Base-by-base conservation (phyloP, 2,113 vertebrate genomes). In the Neofelis nebulosa region DNA sequence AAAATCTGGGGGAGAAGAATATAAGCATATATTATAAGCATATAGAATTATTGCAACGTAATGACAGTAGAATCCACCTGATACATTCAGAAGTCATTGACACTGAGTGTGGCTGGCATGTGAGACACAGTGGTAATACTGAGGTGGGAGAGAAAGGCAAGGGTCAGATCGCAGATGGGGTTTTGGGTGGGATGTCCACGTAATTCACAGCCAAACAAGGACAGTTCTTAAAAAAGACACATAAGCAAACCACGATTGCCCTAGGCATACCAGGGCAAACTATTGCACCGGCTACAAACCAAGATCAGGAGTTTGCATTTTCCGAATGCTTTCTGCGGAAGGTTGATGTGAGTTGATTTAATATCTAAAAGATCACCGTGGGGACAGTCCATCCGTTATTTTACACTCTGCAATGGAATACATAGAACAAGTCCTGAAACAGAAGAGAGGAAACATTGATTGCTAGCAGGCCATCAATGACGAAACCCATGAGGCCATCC, bases 401-500 rank as follows among this genome's bases (percentile, higher is more conserved):
- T 65, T 21, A 66, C 21, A 33, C 2, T 36, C 1, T 81, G 33
- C 13, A 68, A 66, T 7, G 48, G 29, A 57, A 57, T 38, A 33
- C 15, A 1, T 38, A 13, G 25, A 7, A 76, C 82, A 82, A 71
- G 0, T 0, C 6, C 27, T 94, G 15, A n/a, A 4, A n/a, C 4
- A 50, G 8, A 38, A 19, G 45, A 41, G 21, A 85, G 41, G 29
- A 84, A 76, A 63, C 21, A 76, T 5, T 50, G 16, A 73, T 73
- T 25, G 21, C 36, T 36, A 73, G 36, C 12, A 50, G 57, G 33
- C 4, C n/a, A 29, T 33, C 36, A 31, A 36, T 41, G 38, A 5
- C 3, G 31, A 80, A 14, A 23, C 4, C 2, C 0, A 0, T 0
- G 4, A 11, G 11, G 3, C 21, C 16, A 11, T 19, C 9, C 61